Evolutionary conservation across 2,797 vertebrate genomes (phyloP), one percentile per base, ranked within the genome.

Genomic region (Macropus fuliginosus): DNA sequence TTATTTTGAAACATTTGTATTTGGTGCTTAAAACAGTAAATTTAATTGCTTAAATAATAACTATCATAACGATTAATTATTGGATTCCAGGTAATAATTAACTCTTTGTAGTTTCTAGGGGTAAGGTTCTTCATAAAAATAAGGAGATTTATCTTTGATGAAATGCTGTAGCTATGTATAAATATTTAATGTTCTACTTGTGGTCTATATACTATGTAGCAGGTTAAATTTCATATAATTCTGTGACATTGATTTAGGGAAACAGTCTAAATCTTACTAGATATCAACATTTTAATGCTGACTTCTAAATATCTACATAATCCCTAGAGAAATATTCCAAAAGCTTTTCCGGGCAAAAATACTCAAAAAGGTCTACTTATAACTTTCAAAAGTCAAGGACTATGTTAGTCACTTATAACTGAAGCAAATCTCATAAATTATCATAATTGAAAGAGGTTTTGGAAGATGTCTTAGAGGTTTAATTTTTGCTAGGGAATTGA

Each of bases 391-490:
- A 98, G 94, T 29, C 28, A 95, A 95, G 11, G 5, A 34, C 18
- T 87, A 55, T 87, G 59, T 46, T 94, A 56, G 93, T 96, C 55
- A 90, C 11, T 96, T 62, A 91, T 92, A 95, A 96, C 90, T 98
- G 96, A 97, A 98, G 93, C 54, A 98, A 98, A 98, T 97, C 90
- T 91, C 94, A 96, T 90, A 95, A 98, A 97, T 97, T 97, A 97
- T 97, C 95, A 97, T 98, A 98, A 98, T 96, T 98, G 93, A 98
- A 98, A 97, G 62, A 94, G 93, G 95, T 91, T 97, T 98, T 96
- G 55, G 96, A 98, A 98, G 97, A 97, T 97, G 54, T 96, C 97
- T 98, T 98, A 56, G 92, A 97, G 96, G 94, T 96, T 98, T 96
- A 98, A 95, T 98, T 98, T 97, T 92, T 94, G n/a, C 92, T 96